These are phyloP conservation scores for Aurelia sp. DNA, from an alignment of 30 jellyfish, hydroid and myxozoan species.

Conservation along the genomic window DNA sequence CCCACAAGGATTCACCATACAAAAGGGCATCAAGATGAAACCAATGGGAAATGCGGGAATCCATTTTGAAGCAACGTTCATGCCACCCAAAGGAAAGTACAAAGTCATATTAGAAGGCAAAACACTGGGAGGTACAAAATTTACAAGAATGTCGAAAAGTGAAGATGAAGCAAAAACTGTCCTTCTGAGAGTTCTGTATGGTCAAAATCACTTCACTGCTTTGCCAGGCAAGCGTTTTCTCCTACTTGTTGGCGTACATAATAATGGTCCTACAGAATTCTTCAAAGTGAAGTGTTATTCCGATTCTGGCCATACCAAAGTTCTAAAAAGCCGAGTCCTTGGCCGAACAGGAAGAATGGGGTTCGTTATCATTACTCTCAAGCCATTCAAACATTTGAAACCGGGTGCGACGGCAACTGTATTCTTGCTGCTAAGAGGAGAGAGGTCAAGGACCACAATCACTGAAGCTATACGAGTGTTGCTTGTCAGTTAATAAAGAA, in stretches of 20 bases:
- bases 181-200: slow-evolving; percentile 48
- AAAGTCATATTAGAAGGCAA: slow-evolving; percentile 56
- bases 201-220: slow-evolving; percentile 66
- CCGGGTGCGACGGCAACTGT: slow-evolving; percentile 41
- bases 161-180: slow-evolving; percentile 56
- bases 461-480: slow-evolving; percentile 47
- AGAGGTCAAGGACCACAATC: slow-evolving; percentile 21
- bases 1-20: slow-evolving; percentile 50
- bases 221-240: slow-evolving; percentile 47
- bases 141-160: slow-evolving; percentile 56
- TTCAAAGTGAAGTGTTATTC: slow-evolving; percentile 53
- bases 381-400: slow-evolving; percentile 6
- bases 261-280: slow-evolving; percentile 52
- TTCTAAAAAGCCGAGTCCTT: slow-evolving; percentile 39
- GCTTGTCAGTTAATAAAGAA: background rate
- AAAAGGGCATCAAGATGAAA: slow-evolving; percentile 37
- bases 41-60: slow-evolving; percentile 42
- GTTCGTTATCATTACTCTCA: slow-evolving; percentile 36
- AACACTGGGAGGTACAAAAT: slow-evolving; percentile 54
- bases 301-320: slow-evolving; percentile 35
- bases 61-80: slow-evolving; percentile 48
- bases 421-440: slow-evolving; percentile 39
- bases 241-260: slow-evolving; percentile 57
- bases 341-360: slow-evolving; percentile 71
- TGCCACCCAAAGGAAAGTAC: slow-evolving; percentile 50